phyloP scores from a whole-genome alignment of 2,888 invertebrate genomes.

The Rugalucina vietnamica region DNA sequence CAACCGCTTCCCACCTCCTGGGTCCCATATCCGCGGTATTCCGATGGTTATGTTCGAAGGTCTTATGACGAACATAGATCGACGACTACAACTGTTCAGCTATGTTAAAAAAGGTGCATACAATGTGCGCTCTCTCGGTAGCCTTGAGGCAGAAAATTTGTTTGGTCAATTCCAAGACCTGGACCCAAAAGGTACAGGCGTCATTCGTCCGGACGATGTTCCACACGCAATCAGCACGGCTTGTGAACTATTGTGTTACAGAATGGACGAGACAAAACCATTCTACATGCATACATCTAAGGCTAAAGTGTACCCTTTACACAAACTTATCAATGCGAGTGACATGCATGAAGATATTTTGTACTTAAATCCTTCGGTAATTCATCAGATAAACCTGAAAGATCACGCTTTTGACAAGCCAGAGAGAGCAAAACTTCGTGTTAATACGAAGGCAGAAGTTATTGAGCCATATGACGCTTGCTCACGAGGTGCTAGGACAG shows the following conservation, averaged over 20 bases:
- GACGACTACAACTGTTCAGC: slow-evolving; percentile 41
- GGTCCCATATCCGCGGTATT: slow-evolving; percentile 40
- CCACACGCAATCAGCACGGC: slow-evolving; percentile 32
- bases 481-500: too few species aligned
- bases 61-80: slow-evolving; percentile 45
- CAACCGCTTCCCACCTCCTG: slow-evolving; percentile 40
- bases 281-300: neutral
- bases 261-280: neutral
- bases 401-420: too few species aligned
- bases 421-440: too few species aligned
- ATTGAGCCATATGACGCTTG: too few species aligned
- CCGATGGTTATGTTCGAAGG: slow-evolving; percentile 49
- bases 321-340: too few species aligned
- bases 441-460: too few species aligned
- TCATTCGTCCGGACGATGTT: slow-evolving; percentile 41
- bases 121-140: slow-evolving; percentile 47
- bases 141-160: slow-evolving; percentile 43
- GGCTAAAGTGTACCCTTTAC: neutral
- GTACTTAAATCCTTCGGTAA: too few species aligned
- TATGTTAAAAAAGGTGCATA: slow-evolving; percentile 29
- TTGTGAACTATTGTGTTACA: slow-evolving; percentile 11
- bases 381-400: too few species aligned
- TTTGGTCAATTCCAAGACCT: slow-evolving; percentile 51
- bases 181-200: slow-evolving; percentile 44
- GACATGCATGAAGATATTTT: too few species aligned